Evolutionary conservation across 2,113 vertebrate species (phyloP).

Genomic region (Leucopsar rothschildi): DNA sequence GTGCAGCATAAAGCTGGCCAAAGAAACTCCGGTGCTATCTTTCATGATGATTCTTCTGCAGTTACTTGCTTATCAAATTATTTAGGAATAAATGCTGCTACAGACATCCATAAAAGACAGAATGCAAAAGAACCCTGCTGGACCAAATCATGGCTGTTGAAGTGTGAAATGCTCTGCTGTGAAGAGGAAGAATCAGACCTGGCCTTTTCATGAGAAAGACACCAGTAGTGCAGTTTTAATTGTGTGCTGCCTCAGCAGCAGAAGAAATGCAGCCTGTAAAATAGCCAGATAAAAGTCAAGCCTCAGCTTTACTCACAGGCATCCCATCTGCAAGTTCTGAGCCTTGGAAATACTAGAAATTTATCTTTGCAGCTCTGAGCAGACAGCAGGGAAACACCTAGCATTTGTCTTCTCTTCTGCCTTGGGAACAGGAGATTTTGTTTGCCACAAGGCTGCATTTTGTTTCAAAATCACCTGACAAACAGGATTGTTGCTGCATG

Average conservation of each 20-base stretch:
- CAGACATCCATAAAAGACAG: background rate
- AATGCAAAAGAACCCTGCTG: background rate
- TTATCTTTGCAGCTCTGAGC: background rate
- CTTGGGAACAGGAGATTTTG: constrained; percentile 5
- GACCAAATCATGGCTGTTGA: background rate
- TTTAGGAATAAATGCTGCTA: background rate
- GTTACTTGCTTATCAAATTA: background rate
- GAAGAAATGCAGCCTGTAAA: background rate
- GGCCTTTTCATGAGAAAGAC: background rate
- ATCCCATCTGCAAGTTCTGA: background rate
- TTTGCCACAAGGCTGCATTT: background rate
- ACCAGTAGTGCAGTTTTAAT: background rate
- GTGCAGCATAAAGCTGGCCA: background rate
- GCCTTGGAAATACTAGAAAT: background rate
- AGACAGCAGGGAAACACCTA: background rate
- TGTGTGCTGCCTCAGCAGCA: background rate
- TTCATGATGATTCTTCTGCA: background rate
- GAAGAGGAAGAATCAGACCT: background rate
- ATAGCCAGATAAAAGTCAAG: background rate
- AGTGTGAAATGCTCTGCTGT: background rate
- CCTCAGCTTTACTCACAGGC: background rate
- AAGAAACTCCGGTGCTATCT: background rate
- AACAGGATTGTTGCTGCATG: background rate
- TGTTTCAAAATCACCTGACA: background rate
- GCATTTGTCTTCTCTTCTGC: background rate